phyloP scores from a whole-genome alignment of 2,113 vertebrate species.

The Campylorhamphus procurvoides region DNA sequence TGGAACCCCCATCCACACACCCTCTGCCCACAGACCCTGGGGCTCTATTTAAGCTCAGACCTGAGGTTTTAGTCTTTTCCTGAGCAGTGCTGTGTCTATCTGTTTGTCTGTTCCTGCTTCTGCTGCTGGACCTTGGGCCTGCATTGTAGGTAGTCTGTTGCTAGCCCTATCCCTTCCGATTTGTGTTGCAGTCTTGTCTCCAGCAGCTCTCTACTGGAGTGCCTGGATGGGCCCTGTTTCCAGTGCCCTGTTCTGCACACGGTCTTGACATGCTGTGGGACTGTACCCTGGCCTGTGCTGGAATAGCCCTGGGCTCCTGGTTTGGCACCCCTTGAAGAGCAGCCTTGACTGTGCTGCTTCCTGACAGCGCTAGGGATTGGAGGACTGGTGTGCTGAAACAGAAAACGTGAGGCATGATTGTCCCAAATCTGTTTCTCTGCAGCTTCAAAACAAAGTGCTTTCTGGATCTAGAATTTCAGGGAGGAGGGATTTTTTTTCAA shows the following conservation, averaged over 20 bases:
- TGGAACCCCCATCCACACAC: neutral
- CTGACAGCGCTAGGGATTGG: accelerated
- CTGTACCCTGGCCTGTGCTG: neutral
- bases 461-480: neutral
- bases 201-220: neutral
- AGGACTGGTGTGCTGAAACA: neutral
- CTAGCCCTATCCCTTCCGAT: neutral
- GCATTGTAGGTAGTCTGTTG: neutral
- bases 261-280: neutral
- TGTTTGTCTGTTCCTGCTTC: accelerated
- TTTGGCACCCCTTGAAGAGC: accelerated
- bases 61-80: accelerated
- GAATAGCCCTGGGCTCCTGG: neutral
- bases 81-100: accelerated
- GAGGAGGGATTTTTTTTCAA: neutral
- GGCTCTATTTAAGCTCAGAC: neutral
- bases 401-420: neutral
- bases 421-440: neutral
- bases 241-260: accelerated
- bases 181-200: neutral
- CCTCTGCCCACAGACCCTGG: neutral
- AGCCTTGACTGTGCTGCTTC: neutral
- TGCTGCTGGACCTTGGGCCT: neutral
- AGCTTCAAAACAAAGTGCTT: neutral
- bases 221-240: neutral